These are phyloP conservation scores for Psix sp. DNA, from an alignment of 1,140 invertebrate species.

Conservation along the genomic window DNA sequence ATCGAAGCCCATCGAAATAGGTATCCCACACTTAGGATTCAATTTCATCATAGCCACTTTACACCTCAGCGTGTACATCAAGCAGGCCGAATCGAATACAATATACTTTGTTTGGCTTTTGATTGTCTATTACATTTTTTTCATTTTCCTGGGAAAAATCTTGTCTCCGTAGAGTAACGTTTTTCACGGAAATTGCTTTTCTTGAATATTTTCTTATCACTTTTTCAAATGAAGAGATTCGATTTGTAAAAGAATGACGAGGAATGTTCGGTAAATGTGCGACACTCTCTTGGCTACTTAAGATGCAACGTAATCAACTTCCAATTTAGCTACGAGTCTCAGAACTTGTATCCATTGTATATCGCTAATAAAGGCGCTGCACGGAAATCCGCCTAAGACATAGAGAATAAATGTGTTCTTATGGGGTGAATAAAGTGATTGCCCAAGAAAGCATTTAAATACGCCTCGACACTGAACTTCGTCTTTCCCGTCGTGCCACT, in stretches of 20 bases:
- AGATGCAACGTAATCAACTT: slow-evolving; percentile 32
- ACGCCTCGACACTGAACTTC: slow-evolving; percentile 14
- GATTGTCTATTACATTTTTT: slow-evolving; percentile 32
- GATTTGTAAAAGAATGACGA: no score
- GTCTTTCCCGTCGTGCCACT: not conserved
- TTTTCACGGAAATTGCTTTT: no score
- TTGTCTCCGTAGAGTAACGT: not conserved
- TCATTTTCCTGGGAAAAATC: slow-evolving; percentile 2
- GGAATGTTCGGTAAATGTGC: not conserved
- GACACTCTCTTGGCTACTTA: not conserved
- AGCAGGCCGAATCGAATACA: slow-evolving; percentile 33
- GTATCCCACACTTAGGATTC: slow-evolving; percentile 48
- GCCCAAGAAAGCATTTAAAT: slow-evolving; percentile 33
- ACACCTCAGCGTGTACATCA: slow-evolving; percentile 45
- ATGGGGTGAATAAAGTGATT: slow-evolving; percentile 47
- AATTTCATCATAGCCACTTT: slow-evolving; percentile 55
- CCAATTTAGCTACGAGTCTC: slow-evolving; percentile 25
- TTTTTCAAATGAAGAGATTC: no score
- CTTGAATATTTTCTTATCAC: no score
- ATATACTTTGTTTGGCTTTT: slow-evolving; percentile 40
- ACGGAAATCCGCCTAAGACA: slow-evolving; percentile 41
- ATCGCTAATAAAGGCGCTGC: slow-evolving; percentile 37
- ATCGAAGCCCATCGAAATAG: slow-evolving; percentile 42
- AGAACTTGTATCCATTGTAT: slow-evolving; percentile 29
- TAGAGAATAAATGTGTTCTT: slow-evolving; percentile 45